Evolutionary conservation across 1,140 invertebrate genomes (phyloP).

Genomic region (Leptinotarsa undecemlineata): DNA sequence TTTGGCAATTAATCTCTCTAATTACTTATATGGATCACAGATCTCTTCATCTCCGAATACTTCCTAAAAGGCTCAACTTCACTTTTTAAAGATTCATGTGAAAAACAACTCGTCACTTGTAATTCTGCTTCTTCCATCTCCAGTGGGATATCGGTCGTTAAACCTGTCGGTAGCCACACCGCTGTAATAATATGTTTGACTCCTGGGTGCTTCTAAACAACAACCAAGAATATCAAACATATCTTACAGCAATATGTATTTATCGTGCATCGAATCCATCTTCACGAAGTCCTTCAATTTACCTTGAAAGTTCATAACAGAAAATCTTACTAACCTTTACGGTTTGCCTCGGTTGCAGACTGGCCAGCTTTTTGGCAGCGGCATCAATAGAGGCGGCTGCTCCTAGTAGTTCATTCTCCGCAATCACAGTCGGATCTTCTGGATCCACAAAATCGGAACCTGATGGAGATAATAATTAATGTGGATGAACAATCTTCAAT

Average conservation of each 20-base stretch:
- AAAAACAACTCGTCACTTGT: too few species aligned
- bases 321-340: conserved; percentile 60
- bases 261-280: not conserved
- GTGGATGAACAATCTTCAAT: too few species aligned
- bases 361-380: conserved; percentile 93
- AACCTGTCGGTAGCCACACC: conserved; percentile 38
- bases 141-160: too few species aligned
- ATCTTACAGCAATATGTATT: conserved; percentile 74
- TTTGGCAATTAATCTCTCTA: too few species aligned
- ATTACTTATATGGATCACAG: too few species aligned
- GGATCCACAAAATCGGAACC: conserved; percentile 92
- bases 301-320: too few species aligned
- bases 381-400: conserved; percentile 98
- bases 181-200: conserved; percentile 98
- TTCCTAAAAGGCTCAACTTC: too few species aligned
- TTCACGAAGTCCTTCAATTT: too few species aligned
- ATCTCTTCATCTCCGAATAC: too few species aligned
- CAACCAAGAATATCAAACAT: conserved; percentile 99
- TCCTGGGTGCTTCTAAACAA: conserved; percentile 88
- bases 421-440: conserved; percentile 95
- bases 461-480: conserved; percentile 10
- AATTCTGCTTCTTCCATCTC: too few species aligned
- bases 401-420: conserved; percentile 96
- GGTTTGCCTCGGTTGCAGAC: conserved; percentile 81
- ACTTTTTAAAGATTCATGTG: too few species aligned